A percentile compares a stretch with the other conserved stretches of the same genome.
Conservation (phyloP, 2,888 invertebrate species). For the Eristalis arbustorum region DNA sequence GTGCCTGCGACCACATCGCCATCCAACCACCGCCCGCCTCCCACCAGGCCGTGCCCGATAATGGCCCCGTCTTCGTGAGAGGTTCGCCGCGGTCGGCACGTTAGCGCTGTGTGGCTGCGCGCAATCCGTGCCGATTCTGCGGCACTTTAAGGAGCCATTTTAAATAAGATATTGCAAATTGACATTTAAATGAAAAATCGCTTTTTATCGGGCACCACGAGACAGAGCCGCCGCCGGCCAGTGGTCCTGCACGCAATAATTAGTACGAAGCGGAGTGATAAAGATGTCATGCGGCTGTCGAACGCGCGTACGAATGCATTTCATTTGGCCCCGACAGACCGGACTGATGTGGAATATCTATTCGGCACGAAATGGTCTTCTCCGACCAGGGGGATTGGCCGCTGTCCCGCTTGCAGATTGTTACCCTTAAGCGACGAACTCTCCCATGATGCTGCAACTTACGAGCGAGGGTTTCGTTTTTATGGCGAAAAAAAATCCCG, state of each 20-base stretch:
- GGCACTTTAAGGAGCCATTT: constrained; percentile 71
- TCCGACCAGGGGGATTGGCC: not conserved
- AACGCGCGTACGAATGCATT: constrained; percentile 46
- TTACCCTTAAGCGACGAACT: constrained; percentile 11
- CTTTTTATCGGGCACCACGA: constrained; percentile 54
- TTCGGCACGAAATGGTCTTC: constrained; percentile 30
- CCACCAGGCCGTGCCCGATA: not conserved
- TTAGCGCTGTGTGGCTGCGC: not conserved
- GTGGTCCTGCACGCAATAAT: constrained; percentile 58
- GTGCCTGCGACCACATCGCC: not conserved
- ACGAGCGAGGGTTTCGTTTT: constrained; percentile 14
- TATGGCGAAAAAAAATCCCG: not conserved
- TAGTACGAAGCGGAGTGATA: constrained; percentile 64
- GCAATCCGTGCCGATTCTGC: constrained; percentile 56
- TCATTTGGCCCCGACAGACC: constrained; percentile 18
- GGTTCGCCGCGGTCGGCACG: not conserved
- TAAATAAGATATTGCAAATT: constrained; percentile 71
- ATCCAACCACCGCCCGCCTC: not conserved
- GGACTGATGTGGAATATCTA: constrained; percentile 43
- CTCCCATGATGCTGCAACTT: constrained; percentile 7
- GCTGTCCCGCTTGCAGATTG: not conserved
- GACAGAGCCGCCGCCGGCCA: not conserved
- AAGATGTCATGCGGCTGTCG: constrained; percentile 68
- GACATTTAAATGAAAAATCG: constrained; percentile 71
- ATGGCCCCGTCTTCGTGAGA: not conserved